Conservation (phyloP, 1,140 invertebrate species). For the Drosophila prosaltans region DNA sequence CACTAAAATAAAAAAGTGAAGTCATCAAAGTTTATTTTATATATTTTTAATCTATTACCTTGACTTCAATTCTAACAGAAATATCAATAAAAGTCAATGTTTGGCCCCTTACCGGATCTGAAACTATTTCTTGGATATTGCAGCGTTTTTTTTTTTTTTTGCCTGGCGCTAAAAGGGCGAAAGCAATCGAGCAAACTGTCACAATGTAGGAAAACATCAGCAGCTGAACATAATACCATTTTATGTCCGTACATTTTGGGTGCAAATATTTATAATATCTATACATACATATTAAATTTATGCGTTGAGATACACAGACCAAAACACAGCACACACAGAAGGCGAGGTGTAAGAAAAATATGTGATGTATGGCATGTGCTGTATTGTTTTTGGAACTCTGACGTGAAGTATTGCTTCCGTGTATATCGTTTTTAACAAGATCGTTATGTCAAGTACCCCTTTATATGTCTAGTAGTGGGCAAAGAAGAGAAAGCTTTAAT, state of each 20-base stretch:
- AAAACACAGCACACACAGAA: constrained; percentile 33
- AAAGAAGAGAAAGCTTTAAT: background rate
- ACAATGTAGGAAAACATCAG: constrained; percentile 8
- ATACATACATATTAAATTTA: constrained; percentile 10
- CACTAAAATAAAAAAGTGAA: too few relatives aligned
- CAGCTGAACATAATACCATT: constrained; percentile 43
- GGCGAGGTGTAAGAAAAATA: constrained; percentile 7
- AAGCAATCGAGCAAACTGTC: background rate
- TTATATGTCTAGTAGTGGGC: background rate
- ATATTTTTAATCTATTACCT: too few relatives aligned
- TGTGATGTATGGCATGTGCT: background rate
- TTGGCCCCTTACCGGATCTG: too few relatives aligned
- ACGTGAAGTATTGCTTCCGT: background rate
- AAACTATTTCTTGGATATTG: too few relatives aligned
- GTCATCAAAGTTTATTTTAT: too few relatives aligned
- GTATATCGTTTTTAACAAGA: background rate
- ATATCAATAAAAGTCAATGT: too few relatives aligned
- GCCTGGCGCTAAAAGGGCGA: background rate
- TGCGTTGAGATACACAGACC: constrained; percentile 11
- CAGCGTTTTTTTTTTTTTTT: too few relatives aligned
- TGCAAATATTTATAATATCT: constrained; percentile 56
- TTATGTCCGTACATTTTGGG: constrained; percentile 42
- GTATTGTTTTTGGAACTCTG: background rate
- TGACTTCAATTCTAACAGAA: too few relatives aligned
- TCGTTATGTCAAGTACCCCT: background rate